Conservation (phyloP, 2,797 vertebrate species). For the Crenuchus spilurus region DNA sequence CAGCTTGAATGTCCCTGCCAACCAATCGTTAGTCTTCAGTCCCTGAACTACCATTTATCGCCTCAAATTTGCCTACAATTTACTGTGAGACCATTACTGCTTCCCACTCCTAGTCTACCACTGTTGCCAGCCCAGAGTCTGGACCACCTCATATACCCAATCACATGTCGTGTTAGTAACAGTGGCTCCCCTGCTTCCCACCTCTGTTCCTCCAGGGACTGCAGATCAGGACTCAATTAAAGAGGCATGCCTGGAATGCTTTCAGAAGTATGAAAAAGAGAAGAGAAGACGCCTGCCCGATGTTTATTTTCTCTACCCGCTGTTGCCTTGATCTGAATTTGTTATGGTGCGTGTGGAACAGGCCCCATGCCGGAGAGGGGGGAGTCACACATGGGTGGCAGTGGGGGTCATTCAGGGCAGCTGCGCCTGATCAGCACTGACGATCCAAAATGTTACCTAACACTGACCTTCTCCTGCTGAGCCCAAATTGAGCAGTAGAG, state of each 20-base stretch:
- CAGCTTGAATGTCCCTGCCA: not conserved
- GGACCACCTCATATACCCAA: slow-evolving; percentile 27
- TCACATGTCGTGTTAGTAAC: slow-evolving; percentile 76
- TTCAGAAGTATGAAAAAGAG: slow-evolving; percentile 67
- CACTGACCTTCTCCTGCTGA: slow-evolving; percentile 10
- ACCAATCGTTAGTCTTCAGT: not conserved
- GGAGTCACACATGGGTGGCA: slow-evolving; percentile 45
- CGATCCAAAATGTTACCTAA: slow-evolving; percentile 11
- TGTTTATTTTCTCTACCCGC: slow-evolving; percentile 66
- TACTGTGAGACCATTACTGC: too few relatives aligned
- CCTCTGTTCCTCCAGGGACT: slow-evolving; percentile 60
- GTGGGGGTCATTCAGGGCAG: slow-evolving; percentile 35
- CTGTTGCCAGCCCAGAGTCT: not conserved
- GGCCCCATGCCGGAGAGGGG: slow-evolving; percentile 71
- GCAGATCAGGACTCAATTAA: slow-evolving; percentile 80
- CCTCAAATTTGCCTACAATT: not conserved
- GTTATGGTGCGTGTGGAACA: slow-evolving; percentile 69
- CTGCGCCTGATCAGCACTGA: slow-evolving; percentile 28
- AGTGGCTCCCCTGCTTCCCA: slow-evolving; percentile 57
- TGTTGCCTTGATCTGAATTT: slow-evolving; percentile 77
- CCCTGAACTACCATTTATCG: not conserved
- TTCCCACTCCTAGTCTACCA: not conserved
- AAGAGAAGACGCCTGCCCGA: slow-evolving; percentile 71
- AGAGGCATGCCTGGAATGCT: slow-evolving; percentile 77
- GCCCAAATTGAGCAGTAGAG: slow-evolving; percentile 7